Evolutionary conservation across 2,888 invertebrate genomes (phyloP).

Genomic region (Lacanobia wlatinum): DNA sequence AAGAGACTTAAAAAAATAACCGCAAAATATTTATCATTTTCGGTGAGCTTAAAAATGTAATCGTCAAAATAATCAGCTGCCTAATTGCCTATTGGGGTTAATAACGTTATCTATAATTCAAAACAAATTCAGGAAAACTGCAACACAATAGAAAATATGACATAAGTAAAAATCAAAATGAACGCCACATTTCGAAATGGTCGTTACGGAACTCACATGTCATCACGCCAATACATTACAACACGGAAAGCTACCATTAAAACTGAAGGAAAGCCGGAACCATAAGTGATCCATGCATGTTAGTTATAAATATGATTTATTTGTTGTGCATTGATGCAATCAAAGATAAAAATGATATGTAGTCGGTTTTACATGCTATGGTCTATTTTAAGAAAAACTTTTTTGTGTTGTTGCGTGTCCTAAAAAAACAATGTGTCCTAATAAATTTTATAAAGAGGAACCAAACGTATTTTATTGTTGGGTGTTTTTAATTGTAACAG

Average conservation of each 20-base stretch:
- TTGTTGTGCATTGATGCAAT: conserved; percentile 16
- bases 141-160: neutral
- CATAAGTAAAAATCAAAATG: conserved; percentile 22
- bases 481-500: too few species aligned
- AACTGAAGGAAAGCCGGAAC: conserved; percentile 43
- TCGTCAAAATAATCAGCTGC: too few species aligned
- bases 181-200: conserved; percentile 23
- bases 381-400: too few species aligned
- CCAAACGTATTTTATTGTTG: too few species aligned
- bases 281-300: conserved; percentile 31
- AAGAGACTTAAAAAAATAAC: too few species aligned
- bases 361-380: neutral
- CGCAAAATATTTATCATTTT: too few species aligned
- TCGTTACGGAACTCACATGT: conserved; percentile 27
- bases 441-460: too few species aligned
- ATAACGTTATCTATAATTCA: neutral
- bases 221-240: conserved; percentile 30
- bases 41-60: too few species aligned
- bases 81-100: too few species aligned
- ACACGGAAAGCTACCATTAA: conserved; percentile 44
- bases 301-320: conserved; percentile 31
- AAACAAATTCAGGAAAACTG: neutral
- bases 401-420: too few species aligned
- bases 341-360: neutral
- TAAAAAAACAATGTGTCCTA: too few species aligned